These are phyloP conservation scores for Cantharis rustica DNA, from an alignment of 2,888 invertebrate species.

Conservation along the genomic window DNA sequence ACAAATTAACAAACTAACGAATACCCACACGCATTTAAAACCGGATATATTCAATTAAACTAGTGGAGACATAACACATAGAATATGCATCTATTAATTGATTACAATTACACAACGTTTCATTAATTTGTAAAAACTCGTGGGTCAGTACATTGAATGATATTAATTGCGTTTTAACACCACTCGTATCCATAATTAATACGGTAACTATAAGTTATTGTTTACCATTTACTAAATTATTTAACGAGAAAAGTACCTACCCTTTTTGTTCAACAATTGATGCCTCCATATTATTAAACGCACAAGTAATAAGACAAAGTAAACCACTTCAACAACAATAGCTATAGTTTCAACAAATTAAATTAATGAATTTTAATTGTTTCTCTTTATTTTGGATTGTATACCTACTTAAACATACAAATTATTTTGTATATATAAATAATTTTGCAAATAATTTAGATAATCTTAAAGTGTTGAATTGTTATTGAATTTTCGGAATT, in stretches of 20 bases:
- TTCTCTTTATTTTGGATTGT: not conserved
- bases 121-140: slow-evolving; percentile 30
- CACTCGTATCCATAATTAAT: slow-evolving; percentile 2
- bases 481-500: too few species aligned
- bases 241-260: not conserved
- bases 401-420: not conserved
- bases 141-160: slow-evolving; percentile 12
- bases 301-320: slow-evolving; percentile 1
- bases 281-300: not conserved
- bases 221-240: slow-evolving; percentile 3
- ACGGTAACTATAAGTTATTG: slow-evolving; percentile 3
- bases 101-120: slow-evolving; percentile 40
- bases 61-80: slow-evolving; percentile 36
- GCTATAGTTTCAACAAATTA: not conserved
- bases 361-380: not conserved
- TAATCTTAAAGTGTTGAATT: too few species aligned
- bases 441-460: too few species aligned
- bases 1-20: slow-evolving; percentile 43
- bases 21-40: slow-evolving; percentile 43
- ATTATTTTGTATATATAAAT: too few species aligned
- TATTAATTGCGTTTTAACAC: slow-evolving; percentile 4
- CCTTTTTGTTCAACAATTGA: slow-evolving; percentile 3
- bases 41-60: slow-evolving; percentile 42
- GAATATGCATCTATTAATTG: slow-evolving; percentile 46
- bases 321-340: not conserved